Base-by-base conservation (phyloP, 2,113 vertebrate genomes). In the Gobius niger region DNA sequence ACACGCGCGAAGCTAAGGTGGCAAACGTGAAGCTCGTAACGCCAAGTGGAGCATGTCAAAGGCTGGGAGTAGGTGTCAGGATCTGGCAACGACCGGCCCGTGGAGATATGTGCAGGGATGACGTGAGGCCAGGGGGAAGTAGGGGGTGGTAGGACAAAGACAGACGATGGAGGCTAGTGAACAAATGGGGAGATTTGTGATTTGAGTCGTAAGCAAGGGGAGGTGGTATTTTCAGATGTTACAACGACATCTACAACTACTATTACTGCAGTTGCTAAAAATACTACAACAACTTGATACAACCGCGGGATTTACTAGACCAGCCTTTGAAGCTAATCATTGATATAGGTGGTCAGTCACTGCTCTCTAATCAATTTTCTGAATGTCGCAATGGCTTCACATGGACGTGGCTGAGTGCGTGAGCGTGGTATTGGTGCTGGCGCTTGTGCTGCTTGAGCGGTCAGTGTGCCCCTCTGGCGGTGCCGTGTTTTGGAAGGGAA, bases 401-500 rank as follows among this genome's bases (percentile, higher is more conserved):
- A 68, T 61, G 64, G 46, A 54, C 67, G 74, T 66, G 72, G 47
- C 61, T 79, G 4, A 49, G 62, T 50, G 70, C 65, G 64, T 70
- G 59, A 67, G 62, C 71, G 73, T 72, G 65, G 77, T 77, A 54
- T 54, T 54, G 63, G 74, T 80, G 65, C 65, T 82, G 78, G 83
- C 52, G 52, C 52, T 34, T 54, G 52, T 82, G 10, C 78, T 89
- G 90, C 86, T 90, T 89, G 85, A 91, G 82, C 89, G 89, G 90
- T 91, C 90, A 91, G 88, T 91, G 88, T 89, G 83, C 84, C 90
- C 90, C 90, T 87, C 83, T 85, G 90, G 90, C 89, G 9, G 78
- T 90, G 76, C 76, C 87, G 89, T 83, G 86, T 85, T 87, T 90
- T 87, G 88, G 90, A 81, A 87, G 81, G 82, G 84, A 91, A 90